Conservation (phyloP, 37 sponge, comb jelly and placozoan species). For the Mnemiopsis leidyi region DNA sequence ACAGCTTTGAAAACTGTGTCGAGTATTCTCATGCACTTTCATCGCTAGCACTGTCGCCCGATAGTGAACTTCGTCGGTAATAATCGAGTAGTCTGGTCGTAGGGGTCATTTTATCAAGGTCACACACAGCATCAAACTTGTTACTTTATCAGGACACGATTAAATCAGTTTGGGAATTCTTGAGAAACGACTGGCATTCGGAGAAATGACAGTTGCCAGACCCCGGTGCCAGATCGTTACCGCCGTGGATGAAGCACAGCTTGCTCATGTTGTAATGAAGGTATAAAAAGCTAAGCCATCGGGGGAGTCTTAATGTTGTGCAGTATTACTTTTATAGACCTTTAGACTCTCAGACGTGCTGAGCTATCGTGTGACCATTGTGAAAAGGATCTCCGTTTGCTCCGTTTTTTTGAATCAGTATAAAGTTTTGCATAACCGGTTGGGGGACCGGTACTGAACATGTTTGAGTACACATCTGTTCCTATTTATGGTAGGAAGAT, state of each 20-base stretch:
- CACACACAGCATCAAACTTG: not conserved
- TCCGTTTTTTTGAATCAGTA: too few relatives aligned
- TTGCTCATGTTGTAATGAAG: not conserved
- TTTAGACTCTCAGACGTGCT: too few relatives aligned
- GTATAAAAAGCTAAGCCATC: not conserved
- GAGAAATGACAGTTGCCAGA: not conserved
- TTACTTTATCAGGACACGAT: too few relatives aligned
- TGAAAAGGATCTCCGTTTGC: too few relatives aligned
- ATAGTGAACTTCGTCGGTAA: not conserved
- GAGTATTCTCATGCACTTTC: not conserved
- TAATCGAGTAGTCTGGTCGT: not conserved
- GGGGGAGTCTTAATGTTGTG: not conserved
- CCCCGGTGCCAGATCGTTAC: not conserved
- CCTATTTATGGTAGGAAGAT: not conserved
- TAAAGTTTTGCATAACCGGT: not conserved
- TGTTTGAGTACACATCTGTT: not conserved
- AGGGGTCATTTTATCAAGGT: not conserved
- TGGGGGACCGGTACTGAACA: not conserved
- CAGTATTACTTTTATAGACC: not conserved
- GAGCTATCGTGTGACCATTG: too few relatives aligned
- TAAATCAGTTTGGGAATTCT: not conserved
- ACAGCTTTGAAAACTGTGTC: not conserved
- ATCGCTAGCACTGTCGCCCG: too few relatives aligned
- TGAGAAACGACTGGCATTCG: not conserved
- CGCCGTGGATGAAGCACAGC: not conserved